Percentiles rank a stretch among this genome's conserved stretches.
Evolutionary conservation across 2,113 vertebrate genomes (phyloP).

Genomic region (Ammodytes dubius): DNA sequence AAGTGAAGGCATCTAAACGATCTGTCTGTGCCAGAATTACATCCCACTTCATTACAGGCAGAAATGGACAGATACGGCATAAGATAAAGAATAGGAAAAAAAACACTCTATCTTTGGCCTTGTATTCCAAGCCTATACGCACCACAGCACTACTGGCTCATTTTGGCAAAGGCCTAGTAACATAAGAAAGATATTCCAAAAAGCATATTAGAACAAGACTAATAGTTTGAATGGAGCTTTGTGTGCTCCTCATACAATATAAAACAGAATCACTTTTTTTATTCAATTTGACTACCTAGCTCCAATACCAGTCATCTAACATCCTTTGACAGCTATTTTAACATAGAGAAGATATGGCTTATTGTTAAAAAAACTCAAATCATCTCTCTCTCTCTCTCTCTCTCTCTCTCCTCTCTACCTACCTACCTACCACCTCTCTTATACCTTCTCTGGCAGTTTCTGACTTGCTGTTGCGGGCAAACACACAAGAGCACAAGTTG

Average conservation of each 20-base stretch:
- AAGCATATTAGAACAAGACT: slow-evolving; percentile 23
- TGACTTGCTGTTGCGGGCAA: slow-evolving; percentile 27
- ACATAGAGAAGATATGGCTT: slow-evolving; percentile 40
- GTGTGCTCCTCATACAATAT: slow-evolving; percentile 12
- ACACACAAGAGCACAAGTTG: slow-evolving; percentile 29
- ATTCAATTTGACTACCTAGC: background rate
- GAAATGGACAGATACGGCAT: slow-evolving; percentile 64
- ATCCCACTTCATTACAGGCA: slow-evolving; percentile 75
- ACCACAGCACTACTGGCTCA: slow-evolving; percentile 35
- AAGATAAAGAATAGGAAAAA: slow-evolving; percentile 44
- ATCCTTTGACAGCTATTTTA: slow-evolving; percentile 24
- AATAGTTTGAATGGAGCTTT: slow-evolving; percentile 35
- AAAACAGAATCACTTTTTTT: slow-evolving; percentile 17
- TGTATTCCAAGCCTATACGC: slow-evolving; percentile 50
- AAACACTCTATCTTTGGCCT: slow-evolving; percentile 33
- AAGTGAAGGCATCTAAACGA: slow-evolving; percentile 76
- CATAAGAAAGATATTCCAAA: slow-evolving; percentile 17
- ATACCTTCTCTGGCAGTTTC: slow-evolving; percentile 22
- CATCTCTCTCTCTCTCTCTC: background rate
- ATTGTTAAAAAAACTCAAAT: slow-evolving; percentile 15
- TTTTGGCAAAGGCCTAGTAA: slow-evolving; percentile 24
- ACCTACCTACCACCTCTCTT: too few relatives aligned
- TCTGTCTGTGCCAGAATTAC: slow-evolving; percentile 75
- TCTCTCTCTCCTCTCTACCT: background rate
- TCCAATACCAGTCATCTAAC: background rate